A percentile compares a stretch with the other conserved stretches of the same genome.
Evolutionary conservation across 2,888 invertebrate species (phyloP).

Genomic region (Nephrocerus scutellatus): DNA sequence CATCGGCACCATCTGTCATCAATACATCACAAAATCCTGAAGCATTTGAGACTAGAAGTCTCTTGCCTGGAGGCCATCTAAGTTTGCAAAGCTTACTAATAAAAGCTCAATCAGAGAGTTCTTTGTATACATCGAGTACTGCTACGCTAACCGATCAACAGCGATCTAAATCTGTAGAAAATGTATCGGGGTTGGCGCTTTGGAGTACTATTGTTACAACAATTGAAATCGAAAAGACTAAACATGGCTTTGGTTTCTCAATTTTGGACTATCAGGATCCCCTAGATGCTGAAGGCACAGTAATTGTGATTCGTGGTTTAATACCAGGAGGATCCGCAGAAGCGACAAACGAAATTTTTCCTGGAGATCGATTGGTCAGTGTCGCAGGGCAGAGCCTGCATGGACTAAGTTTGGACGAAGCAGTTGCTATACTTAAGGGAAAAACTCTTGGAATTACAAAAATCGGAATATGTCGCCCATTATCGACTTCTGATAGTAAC

Average conservation of each 20-base stretch:
- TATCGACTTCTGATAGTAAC: slow-evolving; percentile 47
- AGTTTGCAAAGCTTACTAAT: slow-evolving; percentile 74
- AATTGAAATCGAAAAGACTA: slow-evolving; percentile 86
- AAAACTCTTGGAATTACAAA: slow-evolving; percentile 83
- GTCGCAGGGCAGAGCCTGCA: slow-evolving; percentile 88
- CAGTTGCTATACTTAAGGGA: slow-evolving; percentile 91
- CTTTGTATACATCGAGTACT: slow-evolving; percentile 80
- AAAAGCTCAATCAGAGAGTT: slow-evolving; percentile 93
- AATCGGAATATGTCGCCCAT: slow-evolving; percentile 84
- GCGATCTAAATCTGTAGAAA: slow-evolving; percentile 90
- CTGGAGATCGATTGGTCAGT: slow-evolving; percentile 87
- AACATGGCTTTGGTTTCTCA: slow-evolving; percentile 95
- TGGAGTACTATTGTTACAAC: slow-evolving; percentile 93
- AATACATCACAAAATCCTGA: slow-evolving; percentile 72
- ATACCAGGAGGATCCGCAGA: slow-evolving; percentile 98
- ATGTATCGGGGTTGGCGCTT: slow-evolving; percentile 89
- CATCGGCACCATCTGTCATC: slow-evolving; percentile 57
- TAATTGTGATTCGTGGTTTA: slow-evolving; percentile 93
- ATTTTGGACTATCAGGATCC: slow-evolving; percentile 98
- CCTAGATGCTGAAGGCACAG: slow-evolving; percentile 86
- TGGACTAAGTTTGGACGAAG: slow-evolving; percentile 88
- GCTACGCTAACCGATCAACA: slow-evolving; percentile 69
- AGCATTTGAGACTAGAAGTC: slow-evolving; percentile 73
- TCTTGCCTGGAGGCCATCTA: slow-evolving; percentile 79
- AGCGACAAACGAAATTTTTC: slow-evolving; percentile 86